A percentile compares a stretch with the other conserved stretches of the same genome.
Conservation (phyloP, 2,888 invertebrate species). For the Branchellion lobata region DNA sequence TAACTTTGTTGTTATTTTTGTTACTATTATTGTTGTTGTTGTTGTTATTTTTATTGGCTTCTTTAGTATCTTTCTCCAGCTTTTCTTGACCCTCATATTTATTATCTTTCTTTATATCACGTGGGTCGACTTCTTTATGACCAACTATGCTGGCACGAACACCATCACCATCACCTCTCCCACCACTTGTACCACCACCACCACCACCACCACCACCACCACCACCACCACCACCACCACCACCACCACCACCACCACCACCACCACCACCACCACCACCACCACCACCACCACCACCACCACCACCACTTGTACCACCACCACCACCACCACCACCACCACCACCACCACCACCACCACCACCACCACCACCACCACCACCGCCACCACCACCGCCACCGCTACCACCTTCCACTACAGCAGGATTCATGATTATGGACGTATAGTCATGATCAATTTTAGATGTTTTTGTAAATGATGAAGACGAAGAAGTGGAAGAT, state of each 20-base stretch:
- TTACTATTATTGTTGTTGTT: not conserved
- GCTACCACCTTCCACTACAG: not conserved
- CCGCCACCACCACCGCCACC: not conserved
- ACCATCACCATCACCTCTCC: not conserved
- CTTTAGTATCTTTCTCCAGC: too few relatives aligned
- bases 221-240: not conserved
- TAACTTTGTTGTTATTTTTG: not conserved
- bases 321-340: not conserved
- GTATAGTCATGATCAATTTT: not conserved
- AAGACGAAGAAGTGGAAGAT: conserved; percentile 2
- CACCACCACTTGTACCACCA: not conserved
- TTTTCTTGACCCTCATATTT: not conserved
- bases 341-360: conserved; percentile 13
- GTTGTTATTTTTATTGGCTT: not conserved
- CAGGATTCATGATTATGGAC: too few relatives aligned
- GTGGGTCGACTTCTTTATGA: not conserved
- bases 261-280: not conserved
- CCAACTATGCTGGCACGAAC: not conserved
- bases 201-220: not conserved
- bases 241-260: not conserved
- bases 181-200: not conserved
- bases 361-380: not conserved
- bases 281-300: not conserved
- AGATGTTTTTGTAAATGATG: not conserved
- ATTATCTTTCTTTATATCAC: not conserved